Evolutionary conservation across 2,888 invertebrate genomes (phyloP), one percentile per base, ranked within the genome.

Genomic region (Mesochorus sp.): DNA sequence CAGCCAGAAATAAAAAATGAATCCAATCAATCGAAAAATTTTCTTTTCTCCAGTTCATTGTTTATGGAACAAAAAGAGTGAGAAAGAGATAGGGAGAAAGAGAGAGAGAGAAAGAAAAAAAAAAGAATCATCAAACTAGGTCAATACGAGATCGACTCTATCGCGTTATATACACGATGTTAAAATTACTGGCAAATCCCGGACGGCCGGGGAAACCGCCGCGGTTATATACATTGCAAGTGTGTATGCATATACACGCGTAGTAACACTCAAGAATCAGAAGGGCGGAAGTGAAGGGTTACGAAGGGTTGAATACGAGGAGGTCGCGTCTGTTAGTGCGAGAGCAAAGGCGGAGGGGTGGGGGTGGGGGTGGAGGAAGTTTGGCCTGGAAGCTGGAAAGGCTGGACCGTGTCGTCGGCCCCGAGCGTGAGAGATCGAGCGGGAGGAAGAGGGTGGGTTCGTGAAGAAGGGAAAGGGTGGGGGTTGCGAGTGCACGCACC

Each of bases 111-210:
- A 28, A 21, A n/a, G 31, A 10, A n/a, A 17, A 34, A 53, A 53
- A 51, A 53, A 39, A 12, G 24, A 26, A 28, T 17, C 21, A 28
- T 5, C 47, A 49, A 68, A 53, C 39, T 75, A 47, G 75, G 75
- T 75, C 67, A 68, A 53, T 53, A 34, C 19, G 51, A 21, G 61
- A 51, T 66, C 59, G 59, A 42, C 12, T 3, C 6, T 12, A 26
- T 19, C 31, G 57, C 6, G n/a, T 17, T 10, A 53, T 8, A 31
- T 42, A 10, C 44, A 34, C 10, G 26, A 28, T 49, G 19, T 17
- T 70, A 28, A 59, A 70, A 70, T 59, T 49, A 70, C n/a, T 49
- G 31, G 39, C 34, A 34, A 51, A 39, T 49, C 49, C 70, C 70
- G 59, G 59, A 49, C 49, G 26, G 19, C 49, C 70, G 49, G 49